Percentiles rank a stretch among this genome's conserved stretches.
Conservation (phyloP, 2,888 invertebrate species). For the Cantharis nigra region DNA sequence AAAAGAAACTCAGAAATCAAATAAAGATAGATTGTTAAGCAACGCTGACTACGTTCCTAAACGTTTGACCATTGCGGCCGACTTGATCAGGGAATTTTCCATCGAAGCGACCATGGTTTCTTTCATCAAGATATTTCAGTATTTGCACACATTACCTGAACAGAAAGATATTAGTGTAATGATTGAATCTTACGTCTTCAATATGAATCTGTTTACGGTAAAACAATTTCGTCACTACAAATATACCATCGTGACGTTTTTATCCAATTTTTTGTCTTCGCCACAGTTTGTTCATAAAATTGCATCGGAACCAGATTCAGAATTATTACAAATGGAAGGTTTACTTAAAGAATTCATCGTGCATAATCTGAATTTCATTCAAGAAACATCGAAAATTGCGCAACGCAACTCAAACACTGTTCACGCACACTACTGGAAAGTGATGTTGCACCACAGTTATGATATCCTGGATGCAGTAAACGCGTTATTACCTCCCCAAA, state of each 20-base stretch:
- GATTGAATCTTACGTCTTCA: slow-evolving; percentile 58
- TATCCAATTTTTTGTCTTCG: slow-evolving; percentile 71
- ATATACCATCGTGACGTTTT: slow-evolving; percentile 76
- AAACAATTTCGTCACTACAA: slow-evolving; percentile 85
- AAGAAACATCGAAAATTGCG: slow-evolving; percentile 65
- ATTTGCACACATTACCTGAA: slow-evolving; percentile 69
- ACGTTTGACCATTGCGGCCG: slow-evolving; percentile 69
- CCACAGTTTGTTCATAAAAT: slow-evolving; percentile 71
- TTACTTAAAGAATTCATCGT: slow-evolving; percentile 73
- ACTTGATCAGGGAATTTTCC: slow-evolving; percentile 69
- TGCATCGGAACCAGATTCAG: slow-evolving; percentile 58
- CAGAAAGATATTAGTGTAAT: slow-evolving; percentile 60
- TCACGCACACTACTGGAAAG: slow-evolving; percentile 79
- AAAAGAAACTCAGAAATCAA: slow-evolving; percentile 56
- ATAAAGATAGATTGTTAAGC: slow-evolving; percentile 37
- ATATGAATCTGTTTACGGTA: slow-evolving; percentile 66
- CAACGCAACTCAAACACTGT: slow-evolving; percentile 64
- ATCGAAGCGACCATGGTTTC: slow-evolving; percentile 66
- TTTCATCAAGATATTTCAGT: slow-evolving; percentile 69
- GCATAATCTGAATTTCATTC: slow-evolving; percentile 69
- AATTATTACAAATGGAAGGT: slow-evolving; percentile 61
- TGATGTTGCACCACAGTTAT: slow-evolving; percentile 76
- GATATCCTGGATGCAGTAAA: slow-evolving; percentile 82
- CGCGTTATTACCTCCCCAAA: slow-evolving; percentile 74
- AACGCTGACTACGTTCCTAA: slow-evolving; percentile 56